Evolutionary conservation across 2,797 vertebrate species (phyloP), one percentile per base, ranked within the genome.

Genomic region (Urosaurus nigricauda): DNA sequence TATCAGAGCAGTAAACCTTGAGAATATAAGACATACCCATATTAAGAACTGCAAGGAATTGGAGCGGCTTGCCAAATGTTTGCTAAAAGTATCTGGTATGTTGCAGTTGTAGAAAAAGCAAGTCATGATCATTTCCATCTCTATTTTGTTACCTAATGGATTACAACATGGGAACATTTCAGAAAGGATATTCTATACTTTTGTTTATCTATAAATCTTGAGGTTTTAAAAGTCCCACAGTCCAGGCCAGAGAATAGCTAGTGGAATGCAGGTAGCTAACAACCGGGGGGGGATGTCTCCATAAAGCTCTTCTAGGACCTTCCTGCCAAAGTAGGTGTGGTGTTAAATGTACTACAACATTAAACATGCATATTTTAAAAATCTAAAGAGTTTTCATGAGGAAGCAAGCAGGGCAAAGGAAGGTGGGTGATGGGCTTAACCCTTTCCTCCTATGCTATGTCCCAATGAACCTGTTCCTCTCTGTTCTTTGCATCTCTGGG

Each of bases 1-100:
- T 88, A 53, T 88, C 87, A 58, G 81, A 84, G 26, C 53, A 58
- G 47, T 70, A 88, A 88, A 88, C 87, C 60, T 78, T 79, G 47
- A 24, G 80, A 47, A 68, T 83, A 40, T 65, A 77, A 77, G 29
- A 56, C 35, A 53, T 65, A 74, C n/a, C 58, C 19, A 53, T 70
- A 56, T 78, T 79, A 77, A 70, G 51, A 84, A 79, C 29, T 84
- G 82, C 63, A 84, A 84, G 6, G 47, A 37, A 78, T 21, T 78
- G 63, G 35, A 58, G 63, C 58, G 35, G 65, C 65, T 68, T 26
- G 79, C 82, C 68, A 83, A 65, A 73, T 79, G 82, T 71, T 68
- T 43, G 4, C 82, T 84, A 73, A 58, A 84, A 71, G 75, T 88
- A 71, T 71, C 17, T 65, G 79, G 77, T 70, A 70, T 88, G 87